Conservation (phyloP, 2,888 invertebrate genomes). For the Acronicta alni region DNA sequence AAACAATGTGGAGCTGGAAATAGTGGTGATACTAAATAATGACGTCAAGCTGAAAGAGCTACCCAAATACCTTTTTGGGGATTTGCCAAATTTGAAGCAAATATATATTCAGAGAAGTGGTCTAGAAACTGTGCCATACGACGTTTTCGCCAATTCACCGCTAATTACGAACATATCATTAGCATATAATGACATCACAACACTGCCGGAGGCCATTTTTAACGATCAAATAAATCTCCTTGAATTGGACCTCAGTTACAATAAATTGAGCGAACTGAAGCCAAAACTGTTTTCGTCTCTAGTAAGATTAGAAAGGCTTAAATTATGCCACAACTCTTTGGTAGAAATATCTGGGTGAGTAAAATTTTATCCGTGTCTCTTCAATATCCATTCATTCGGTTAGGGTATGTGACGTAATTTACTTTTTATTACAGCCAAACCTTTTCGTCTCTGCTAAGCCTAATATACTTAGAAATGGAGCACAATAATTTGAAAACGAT, state of each 20-base stretch:
- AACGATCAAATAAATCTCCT: constrained; percentile 90
- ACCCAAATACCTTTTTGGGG: constrained; percentile 90
- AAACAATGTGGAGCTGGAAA: constrained; percentile 86
- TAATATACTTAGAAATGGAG: constrained; percentile 85
- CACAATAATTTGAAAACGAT: constrained; percentile 78
- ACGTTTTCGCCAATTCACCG: constrained; percentile 90
- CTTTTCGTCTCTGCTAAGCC: constrained; percentile 85
- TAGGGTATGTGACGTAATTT: constrained; percentile 32
- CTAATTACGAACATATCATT: constrained; percentile 90
- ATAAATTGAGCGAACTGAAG: constrained; percentile 89
- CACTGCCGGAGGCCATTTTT: constrained; percentile 90
- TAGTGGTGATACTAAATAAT: constrained; percentile 89
- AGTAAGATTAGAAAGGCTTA: constrained; percentile 88
- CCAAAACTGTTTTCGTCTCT: constrained; percentile 89
- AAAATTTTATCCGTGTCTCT: constrained; percentile 29
- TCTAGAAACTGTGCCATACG: constrained; percentile 88
- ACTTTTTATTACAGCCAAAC: constrained; percentile 79
- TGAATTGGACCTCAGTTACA: constrained; percentile 91
- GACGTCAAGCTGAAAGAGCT: constrained; percentile 88
- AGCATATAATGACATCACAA: constrained; percentile 87
- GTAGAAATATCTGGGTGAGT: constrained; percentile 89
- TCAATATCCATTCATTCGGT: constrained; percentile 43
- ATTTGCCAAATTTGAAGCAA: constrained; percentile 87
- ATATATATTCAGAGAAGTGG: constrained; percentile 90
- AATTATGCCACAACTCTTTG: constrained; percentile 91